Conservation (phyloP, 2,797 vertebrate species). For the Rhadinocentrus ornatus region DNA sequence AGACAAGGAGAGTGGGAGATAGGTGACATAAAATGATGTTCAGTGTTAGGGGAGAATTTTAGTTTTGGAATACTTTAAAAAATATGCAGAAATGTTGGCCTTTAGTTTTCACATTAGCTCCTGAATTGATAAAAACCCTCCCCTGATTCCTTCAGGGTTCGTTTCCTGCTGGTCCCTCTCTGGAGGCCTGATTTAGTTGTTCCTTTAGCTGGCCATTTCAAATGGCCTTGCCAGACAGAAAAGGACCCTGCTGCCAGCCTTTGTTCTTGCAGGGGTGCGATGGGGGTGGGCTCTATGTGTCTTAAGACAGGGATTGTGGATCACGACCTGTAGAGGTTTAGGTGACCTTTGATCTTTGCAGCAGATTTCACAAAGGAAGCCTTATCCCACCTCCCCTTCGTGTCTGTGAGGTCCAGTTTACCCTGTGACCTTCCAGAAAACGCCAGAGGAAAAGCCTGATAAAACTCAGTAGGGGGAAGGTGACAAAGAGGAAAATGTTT, state of each 20-base stretch:
- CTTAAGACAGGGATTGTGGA: constrained; percentile 72
- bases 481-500: constrained; percentile 39
- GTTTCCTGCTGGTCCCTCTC: constrained; percentile 40
- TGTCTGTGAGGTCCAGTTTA: constrained; percentile 77
- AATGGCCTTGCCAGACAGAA: constrained; percentile 55
- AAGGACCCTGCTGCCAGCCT: constrained; percentile 62
- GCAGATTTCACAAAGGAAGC: constrained; percentile 74
- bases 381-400: constrained; percentile 73
- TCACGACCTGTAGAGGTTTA: constrained; percentile 75
- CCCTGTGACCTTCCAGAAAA: constrained; percentile 68
- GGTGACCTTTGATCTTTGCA: constrained; percentile 74
- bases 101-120: constrained; percentile 5
- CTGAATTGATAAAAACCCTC: constrained; percentile 15
- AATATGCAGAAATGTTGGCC: background rate
- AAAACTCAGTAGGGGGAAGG: constrained; percentile 37
- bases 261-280: constrained; percentile 63
- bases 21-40: too few relatives aligned
- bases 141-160: constrained; percentile 17
- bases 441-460: constrained; percentile 68
- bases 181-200: constrained; percentile 65
- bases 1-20: constrained; percentile 22
- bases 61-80: background rate
- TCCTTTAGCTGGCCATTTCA: constrained; percentile 63
- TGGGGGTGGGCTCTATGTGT: constrained; percentile 57
- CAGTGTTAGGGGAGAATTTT: too few relatives aligned